These are phyloP conservation scores for Gonioctena quinquepunctata DNA, from an alignment of 1,140 invertebrate genomes.

Conservation along the genomic window DNA sequence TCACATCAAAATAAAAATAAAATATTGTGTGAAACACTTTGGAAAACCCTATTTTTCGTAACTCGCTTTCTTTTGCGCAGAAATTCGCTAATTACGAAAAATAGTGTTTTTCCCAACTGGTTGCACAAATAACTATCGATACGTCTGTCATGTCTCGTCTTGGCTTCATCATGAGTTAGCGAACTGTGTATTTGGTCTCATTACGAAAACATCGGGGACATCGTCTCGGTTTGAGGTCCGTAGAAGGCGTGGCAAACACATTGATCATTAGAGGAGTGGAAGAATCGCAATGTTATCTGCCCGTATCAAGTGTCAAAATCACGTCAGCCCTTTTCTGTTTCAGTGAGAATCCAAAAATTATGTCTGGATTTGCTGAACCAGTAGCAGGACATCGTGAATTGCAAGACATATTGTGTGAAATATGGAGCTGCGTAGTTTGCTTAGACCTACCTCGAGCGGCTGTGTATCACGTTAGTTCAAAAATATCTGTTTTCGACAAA, in stretches of 20 bases:
- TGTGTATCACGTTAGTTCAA: slow-evolving; percentile 83
- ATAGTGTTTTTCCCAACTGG: too few species aligned
- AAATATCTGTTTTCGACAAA: not conserved
- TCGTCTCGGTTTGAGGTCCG: not conserved
- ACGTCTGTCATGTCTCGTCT: too few species aligned
- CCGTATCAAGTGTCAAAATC: slow-evolving; percentile 29
- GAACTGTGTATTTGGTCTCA: too few species aligned
- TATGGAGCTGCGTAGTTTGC: slow-evolving; percentile 95
- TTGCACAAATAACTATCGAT: too few species aligned
- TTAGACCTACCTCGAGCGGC: slow-evolving; percentile 88
- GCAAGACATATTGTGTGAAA: slow-evolving; percentile 88
- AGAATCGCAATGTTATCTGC: not conserved
- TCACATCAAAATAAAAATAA: too few species aligned
- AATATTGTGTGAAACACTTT: too few species aligned
- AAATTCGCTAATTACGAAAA: too few species aligned
- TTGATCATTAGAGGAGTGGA: not conserved
- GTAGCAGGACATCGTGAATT: slow-evolving; percentile 67
- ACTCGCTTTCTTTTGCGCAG: too few species aligned
- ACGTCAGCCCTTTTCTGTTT: slow-evolving; percentile 47
- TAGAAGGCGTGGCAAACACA: not conserved
- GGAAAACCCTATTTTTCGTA: too few species aligned
- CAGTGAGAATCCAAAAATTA: not conserved
- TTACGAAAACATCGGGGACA: too few species aligned
- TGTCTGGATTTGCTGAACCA: slow-evolving; percentile 60
- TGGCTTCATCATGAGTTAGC: too few species aligned